Base-by-base conservation (phyloP, 2,888 invertebrate species). In the Magallana nippona region DNA sequence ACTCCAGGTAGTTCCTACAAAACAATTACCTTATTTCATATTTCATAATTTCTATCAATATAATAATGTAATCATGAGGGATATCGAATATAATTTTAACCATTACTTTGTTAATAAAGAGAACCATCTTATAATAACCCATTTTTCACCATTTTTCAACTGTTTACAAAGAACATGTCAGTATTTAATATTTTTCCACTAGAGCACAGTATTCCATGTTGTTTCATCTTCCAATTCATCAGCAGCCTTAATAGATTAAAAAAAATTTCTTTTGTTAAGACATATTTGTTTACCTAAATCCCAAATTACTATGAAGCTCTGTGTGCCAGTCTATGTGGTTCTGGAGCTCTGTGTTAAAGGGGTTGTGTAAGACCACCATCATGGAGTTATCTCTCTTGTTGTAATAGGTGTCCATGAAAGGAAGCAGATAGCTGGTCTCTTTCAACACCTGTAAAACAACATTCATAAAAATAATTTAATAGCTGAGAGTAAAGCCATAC, bases 231-330 rank as follows among this genome's bases (percentile, higher is more conserved):
- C 32, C 2, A 32, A 32, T 32, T 32, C 5, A 32, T 5, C 32
- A 32, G 32, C 27, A 32, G 32, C 32, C 32, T 32, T 32, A n/a
- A n/a, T n/a, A 3, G 32, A 32, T 32, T 32, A 5, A 44, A 44
- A 44, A 44, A 44, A 58, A 15, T n/a, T 11, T 63, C 13, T 27
- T 1, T n/a, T 17, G 11, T 83, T 5, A 15, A 10, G 57, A 82
- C 55, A 15, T 60, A 79, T 11, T 8, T 77, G 81, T 86, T 82
- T 84, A 94, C 94, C 94, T 93, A 88, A 94, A 94, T 82, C 94
- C 94, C 44, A 94, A 89, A 89, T 94, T 93, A 56, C 93, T 93
- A 85, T 94, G 94, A 13, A 94, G 90, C 80, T 93, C 92, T 55
- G 89, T 90, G 79, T 92, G 91, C 94, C 93, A 94, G 87, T 91